Evolutionary conservation across 2,113 vertebrate species (phyloP).

Genomic region (Alligator sinensis): DNA sequence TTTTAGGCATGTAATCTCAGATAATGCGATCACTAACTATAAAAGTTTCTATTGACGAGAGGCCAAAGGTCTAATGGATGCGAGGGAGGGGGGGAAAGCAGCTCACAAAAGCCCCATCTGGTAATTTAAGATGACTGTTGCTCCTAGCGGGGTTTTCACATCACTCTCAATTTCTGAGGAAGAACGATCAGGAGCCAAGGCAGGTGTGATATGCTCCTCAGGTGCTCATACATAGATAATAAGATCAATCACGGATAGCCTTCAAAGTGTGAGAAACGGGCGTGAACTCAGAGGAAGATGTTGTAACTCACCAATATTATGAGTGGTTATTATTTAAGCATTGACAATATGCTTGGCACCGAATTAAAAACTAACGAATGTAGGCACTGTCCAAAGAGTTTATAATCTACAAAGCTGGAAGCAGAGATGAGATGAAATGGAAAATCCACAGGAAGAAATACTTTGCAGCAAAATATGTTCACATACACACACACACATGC

Average conservation of each 20-base stretch:
- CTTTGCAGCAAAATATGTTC: background rate
- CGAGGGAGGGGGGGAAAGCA: background rate
- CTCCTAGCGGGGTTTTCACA: background rate
- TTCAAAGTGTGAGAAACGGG: background rate
- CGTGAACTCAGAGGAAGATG: background rate
- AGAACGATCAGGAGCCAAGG: background rate
- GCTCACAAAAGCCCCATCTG: background rate
- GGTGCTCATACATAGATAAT: fast-evolving
- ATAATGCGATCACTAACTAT: constrained; percentile 2
- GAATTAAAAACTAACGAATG: background rate
- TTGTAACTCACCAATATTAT: background rate
- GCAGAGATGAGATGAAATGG: background rate
- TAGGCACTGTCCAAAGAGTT: fast-evolving
- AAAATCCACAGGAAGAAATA: background rate
- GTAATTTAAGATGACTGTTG: constrained; percentile 17
- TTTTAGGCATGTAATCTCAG: constrained; percentile 26
- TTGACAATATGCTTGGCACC: background rate
- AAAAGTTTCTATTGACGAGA: constrained; percentile 40
- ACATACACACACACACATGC: background rate
- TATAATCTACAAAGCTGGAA: background rate
- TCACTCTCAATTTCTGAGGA: background rate
- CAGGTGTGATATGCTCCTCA: background rate
- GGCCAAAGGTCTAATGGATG: background rate
- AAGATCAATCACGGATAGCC: background rate
- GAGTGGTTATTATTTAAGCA: background rate